Percentiles rank a stretch among this genome's conserved stretches.
phyloP scores from a whole-genome alignment of 2,888 invertebrate genomes.

The Lumbricus terrestris region DNA sequence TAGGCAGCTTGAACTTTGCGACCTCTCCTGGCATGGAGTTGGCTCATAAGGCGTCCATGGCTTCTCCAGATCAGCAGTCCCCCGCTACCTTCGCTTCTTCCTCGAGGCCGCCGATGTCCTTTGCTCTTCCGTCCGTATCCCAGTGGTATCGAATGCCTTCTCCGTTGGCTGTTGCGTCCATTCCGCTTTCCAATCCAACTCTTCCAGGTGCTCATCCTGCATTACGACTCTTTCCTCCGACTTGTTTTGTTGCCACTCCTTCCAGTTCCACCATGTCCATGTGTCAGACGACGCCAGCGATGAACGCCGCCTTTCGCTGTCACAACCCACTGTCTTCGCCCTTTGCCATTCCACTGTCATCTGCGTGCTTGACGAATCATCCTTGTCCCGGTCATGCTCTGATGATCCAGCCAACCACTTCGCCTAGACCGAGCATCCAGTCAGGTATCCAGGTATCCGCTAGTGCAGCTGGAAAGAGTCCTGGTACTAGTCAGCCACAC shows the following conservation, averaged over 20 bases:
- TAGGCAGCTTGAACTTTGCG: not conserved
- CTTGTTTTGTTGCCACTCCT: constrained; percentile 8
- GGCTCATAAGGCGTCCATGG: not conserved
- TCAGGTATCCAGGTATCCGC: not conserved
- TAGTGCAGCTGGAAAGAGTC: not conserved
- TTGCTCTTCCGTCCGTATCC: constrained; percentile 11
- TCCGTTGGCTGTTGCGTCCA: not conserved
- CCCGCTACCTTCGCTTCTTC: not conserved
- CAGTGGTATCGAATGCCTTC: constrained; percentile 10
- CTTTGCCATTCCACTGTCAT: constrained; percentile 17
- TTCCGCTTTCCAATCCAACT: not conserved
- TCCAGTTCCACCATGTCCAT: not conserved
- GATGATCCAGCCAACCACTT: not conserved
- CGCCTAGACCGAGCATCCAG: not conserved
- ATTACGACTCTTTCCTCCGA: not conserved
- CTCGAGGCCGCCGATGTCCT: not conserved
- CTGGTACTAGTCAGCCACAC: not conserved
- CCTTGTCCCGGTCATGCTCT: not conserved
- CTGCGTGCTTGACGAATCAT: not conserved
- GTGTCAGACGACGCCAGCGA: not conserved
- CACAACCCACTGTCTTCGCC: not conserved
- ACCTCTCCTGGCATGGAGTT: not conserved
- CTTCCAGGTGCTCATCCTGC: constrained; percentile 9
- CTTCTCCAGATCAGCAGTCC: not conserved
- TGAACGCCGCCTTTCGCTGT: not conserved